phyloP scores from a whole-genome alignment of 1,140 invertebrate species.

The Caenorhabditis tropicalis region DNA sequence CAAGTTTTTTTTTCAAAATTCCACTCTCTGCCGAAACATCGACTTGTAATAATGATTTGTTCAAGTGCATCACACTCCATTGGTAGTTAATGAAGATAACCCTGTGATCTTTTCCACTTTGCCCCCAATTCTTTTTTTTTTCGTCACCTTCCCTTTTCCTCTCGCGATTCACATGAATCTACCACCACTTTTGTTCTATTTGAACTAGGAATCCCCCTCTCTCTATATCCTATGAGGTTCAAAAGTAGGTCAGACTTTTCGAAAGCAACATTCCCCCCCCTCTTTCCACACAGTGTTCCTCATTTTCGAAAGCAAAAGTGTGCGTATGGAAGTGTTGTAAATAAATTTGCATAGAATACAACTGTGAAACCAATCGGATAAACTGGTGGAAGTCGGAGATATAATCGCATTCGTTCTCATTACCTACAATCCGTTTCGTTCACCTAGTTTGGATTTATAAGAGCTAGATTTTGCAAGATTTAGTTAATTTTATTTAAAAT shows the following conservation, averaged over 20 bases:
- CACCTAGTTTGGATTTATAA: background rate
- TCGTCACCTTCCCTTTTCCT: background rate
- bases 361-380: constrained; percentile 19
- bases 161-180: background rate
- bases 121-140: constrained; percentile 16
- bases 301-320: constrained; percentile 40
- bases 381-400: constrained; percentile 13
- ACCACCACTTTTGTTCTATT: constrained; percentile 11
- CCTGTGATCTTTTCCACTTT: constrained; percentile 15
- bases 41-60: no score
- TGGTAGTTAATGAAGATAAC: background rate
- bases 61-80: constrained; percentile 18
- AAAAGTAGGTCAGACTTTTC: constrained; percentile 35
- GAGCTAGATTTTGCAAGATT: background rate
- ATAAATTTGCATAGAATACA: constrained; percentile 32
- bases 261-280: constrained; percentile 3
- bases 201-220: background rate
- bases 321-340: constrained; percentile 14
- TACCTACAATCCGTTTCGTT: constrained; percentile 25
- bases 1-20: background rate
- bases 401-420: constrained; percentile 13
- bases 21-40: no score
- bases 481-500: no score
- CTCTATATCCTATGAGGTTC: background rate
- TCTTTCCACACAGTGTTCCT: background rate